Evolutionary conservation across 2,888 invertebrate species (phyloP), one percentile per base, ranked within the genome.

Genomic region (Electrophaes corylata): DNA sequence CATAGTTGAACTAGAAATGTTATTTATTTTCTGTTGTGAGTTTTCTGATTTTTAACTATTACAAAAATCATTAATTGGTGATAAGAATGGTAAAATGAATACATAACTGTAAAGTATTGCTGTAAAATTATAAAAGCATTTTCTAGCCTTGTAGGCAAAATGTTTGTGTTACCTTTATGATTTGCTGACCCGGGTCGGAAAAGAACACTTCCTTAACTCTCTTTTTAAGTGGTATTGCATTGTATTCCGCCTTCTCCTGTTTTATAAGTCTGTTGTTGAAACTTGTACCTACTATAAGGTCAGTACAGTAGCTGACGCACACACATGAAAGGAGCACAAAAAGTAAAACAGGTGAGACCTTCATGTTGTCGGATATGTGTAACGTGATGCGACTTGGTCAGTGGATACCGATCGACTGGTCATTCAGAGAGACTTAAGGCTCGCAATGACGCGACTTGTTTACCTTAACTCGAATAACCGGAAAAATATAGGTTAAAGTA

Each of bases 161-260:
- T 19, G 23, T 8, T 19, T 8, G 3, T 12, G 4, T 67, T 78
- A 91, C 91, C 90, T 89, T 91, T 52, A 91, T 89, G 55, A 84
- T 79, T 74, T 90, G 90, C 54, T 91, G 90, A 41, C 86, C 88
- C 1, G 91, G 84, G 63, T 91, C 91, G 1, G 85, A 84, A 61
- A 62, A 91, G 72, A 91, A 91, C 14, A 84, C 84, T 70, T 91
- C 91, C 67, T 91, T 91, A 52, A 89, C 89, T 63, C 91, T 79
- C 65, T 91, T 91, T 71, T 90, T 91, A 4, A 91, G 71, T 2
- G 89, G 91, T 59, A 91, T 86, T 3, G 88, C 73, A 69, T 81
- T 88, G 69, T 89, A 91, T 53, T 89, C 91, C 1, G 86, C 86
- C 65, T 91, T 91, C 62, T 89, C 71, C 63, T 90, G 89, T 78